A percentile compares a stretch with the other conserved stretches of the same genome.
Evolutionary conservation across 1,140 invertebrate genomes (phyloP).

Genomic region (Drosophila sp.): DNA sequence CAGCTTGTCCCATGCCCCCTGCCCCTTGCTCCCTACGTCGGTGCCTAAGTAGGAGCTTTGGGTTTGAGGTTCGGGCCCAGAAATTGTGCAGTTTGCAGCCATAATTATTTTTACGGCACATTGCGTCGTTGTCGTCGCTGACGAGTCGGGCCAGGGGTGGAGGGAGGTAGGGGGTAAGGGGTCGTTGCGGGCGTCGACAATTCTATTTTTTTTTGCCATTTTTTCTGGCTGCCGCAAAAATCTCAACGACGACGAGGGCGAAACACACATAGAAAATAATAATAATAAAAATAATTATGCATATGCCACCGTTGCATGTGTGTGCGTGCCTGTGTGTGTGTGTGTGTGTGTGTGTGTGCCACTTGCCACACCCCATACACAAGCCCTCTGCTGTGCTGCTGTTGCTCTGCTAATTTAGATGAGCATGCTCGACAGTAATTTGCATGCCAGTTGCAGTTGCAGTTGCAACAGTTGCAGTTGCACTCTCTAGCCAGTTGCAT

Average conservation of each 20-base stretch:
- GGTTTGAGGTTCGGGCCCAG: constrained; percentile 16
- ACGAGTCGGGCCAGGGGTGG: neutral
- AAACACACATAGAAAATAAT: constrained; percentile 67
- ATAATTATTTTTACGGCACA: constrained; percentile 82
- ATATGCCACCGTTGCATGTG: constrained; percentile 68
- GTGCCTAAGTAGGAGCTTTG: neutral
- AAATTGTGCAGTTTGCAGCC: constrained; percentile 79
- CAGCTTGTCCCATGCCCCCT: neutral
- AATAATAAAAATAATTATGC: constrained; percentile 83
- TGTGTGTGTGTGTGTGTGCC: neutral
- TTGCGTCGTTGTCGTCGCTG: constrained; percentile 59
- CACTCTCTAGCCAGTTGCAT: constrained; percentile 31
- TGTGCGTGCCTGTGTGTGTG: neutral
- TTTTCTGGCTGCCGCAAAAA: constrained; percentile 38
- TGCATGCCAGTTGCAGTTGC: constrained; percentile 79
- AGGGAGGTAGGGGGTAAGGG: constrained; percentile 1
- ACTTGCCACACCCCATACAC: neutral
- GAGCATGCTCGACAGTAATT: constrained; percentile 82
- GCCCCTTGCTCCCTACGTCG: neutral
- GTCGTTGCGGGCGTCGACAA: neutral
- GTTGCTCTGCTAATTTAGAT: constrained; percentile 74
- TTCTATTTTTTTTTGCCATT: neutral
- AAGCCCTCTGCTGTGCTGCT: constrained; percentile 5
- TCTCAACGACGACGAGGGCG: constrained; percentile 26
- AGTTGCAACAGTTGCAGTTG: constrained; percentile 46